Base-by-base conservation (phyloP, 1,140 invertebrate species). In the Eulimnadia texana region DNA sequence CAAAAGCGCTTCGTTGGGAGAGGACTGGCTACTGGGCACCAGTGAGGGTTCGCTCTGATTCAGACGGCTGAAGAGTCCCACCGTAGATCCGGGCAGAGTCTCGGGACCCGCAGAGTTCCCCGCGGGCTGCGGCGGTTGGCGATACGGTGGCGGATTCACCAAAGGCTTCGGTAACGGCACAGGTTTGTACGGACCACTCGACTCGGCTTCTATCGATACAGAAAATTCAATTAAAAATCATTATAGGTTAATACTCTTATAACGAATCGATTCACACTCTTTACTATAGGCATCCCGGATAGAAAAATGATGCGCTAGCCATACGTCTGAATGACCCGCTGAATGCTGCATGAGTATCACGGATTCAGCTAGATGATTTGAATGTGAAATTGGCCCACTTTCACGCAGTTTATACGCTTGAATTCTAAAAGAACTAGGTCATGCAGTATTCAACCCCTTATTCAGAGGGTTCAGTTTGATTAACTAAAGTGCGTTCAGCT, bases 141-240 rank as follows among this genome's bases (percentile, higher is more conserved):
- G 60, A 47, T 61, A 61, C 27, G 60, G 60, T 16, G 60, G 60
- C 3, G 60, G 60, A 61, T 61, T 52, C 28, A 28, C 60, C 42
- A 54, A 42, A 50, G 53, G 60, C 51, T 61, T 61, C 50, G 60
- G 60, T 22, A 42, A 19, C 33, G 60, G 60, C 24, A 61, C 60
- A 16, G 53, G 29, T 52, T 61, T 61, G 51, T 61, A 61, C n/a
- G 60, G 60, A 27, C 60, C 60, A 33, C 42, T 33, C 51, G 50
- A 22, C 29, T 61, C 49, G 25, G 25, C 42, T 52, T 61, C 60
- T 51, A 33, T 25, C 29, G 13, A 0, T 2, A 20, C 16, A 28
- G 13, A 28, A 20, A 58, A 54, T 16, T 2, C 16, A 54, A 54
- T 13, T 13, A 54, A 54, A 54, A 13, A 54, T 54, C 1, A 54